Percentiles rank a stretch among this genome's conserved stretches.
These are phyloP conservation scores for Eleutherodactylus coqui DNA, from an alignment of 2,797 vertebrate genomes.

Conservation along the genomic window DNA sequence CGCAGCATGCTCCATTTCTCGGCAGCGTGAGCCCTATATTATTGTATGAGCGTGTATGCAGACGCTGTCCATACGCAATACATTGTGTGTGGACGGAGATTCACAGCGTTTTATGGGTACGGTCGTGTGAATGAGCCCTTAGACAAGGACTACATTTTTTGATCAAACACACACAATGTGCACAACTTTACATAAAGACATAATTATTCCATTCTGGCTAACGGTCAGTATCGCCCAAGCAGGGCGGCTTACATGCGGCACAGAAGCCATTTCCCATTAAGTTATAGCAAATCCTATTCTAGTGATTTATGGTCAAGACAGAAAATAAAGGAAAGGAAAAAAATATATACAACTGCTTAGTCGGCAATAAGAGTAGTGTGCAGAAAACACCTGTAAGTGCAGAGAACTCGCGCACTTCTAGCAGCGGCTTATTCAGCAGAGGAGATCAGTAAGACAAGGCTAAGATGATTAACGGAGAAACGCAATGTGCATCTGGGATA, in stretches of 20 bases:
- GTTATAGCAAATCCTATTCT: background rate
- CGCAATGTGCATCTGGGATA: conserved; percentile 24
- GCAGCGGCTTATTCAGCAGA: background rate
- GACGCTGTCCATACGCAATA: too few species aligned
- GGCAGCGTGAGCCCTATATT: too few species aligned
- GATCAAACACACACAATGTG: background rate
- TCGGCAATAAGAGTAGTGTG: background rate
- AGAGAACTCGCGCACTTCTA: background rate
- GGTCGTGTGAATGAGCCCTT: too few species aligned
- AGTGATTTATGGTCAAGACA: conserved; percentile 25
- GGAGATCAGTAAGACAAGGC: conserved; percentile 8
- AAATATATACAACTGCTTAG: background rate
- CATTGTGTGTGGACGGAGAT: too few species aligned
- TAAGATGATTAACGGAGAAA: conserved; percentile 29
- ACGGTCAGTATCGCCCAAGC: background rate
- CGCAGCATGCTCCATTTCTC: too few species aligned
- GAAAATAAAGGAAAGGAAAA: background rate
- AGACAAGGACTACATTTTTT: background rate
- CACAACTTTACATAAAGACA: background rate
- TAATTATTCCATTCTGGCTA: background rate
- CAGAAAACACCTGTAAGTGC: conserved; percentile 34
- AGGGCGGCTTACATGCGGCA: background rate
- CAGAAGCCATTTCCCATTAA: background rate
- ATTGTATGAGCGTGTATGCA: too few species aligned
- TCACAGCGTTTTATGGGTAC: too few species aligned